Percentiles rank a stretch among this genome's conserved stretches.
Conservation (phyloP, 2,888 invertebrate genomes). For the Blera fallax region DNA sequence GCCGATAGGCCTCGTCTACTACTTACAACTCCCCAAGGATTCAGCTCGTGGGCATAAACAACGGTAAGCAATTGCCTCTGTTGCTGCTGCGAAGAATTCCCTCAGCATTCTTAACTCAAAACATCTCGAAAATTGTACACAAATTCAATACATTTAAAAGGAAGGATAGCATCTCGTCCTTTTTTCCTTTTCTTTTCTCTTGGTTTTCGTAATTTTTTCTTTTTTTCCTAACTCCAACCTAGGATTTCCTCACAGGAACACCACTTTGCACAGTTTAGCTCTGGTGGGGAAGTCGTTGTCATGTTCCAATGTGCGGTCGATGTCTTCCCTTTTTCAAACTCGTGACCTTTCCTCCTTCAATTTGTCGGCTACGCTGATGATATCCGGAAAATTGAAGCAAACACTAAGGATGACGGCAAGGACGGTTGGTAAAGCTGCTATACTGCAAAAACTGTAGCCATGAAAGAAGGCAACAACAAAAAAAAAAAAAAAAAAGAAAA, state of each 20-base stretch:
- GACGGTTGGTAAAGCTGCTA: conserved; percentile 5
- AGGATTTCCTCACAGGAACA: conserved; percentile 37
- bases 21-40: conserved; percentile 32
- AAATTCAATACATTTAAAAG: conserved; percentile 55
- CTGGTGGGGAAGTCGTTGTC: conserved; percentile 29
- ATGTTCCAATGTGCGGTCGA: conserved; percentile 55
- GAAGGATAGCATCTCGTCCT: conserved; percentile 22
- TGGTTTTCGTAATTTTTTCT: neutral
- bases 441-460: neutral
- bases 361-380: conserved; percentile 70
- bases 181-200: conserved; percentile 4
- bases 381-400: conserved; percentile 72
- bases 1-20: conserved; percentile 9
- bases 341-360: conserved; percentile 70
- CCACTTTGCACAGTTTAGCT: conserved; percentile 53
- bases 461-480: neutral
- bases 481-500: conserved; percentile 1
- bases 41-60: conserved; percentile 37
- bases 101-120: conserved; percentile 22
- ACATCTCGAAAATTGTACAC: conserved; percentile 46
- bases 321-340: conserved; percentile 59
- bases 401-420: conserved; percentile 31
- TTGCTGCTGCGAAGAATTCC: neutral
- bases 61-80: conserved; percentile 43
- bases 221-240: neutral